Evolutionary conservation across 2,113 vertebrate genomes (phyloP), one percentile per base, ranked within the genome.

Genomic region (Stegastes partitus): DNA sequence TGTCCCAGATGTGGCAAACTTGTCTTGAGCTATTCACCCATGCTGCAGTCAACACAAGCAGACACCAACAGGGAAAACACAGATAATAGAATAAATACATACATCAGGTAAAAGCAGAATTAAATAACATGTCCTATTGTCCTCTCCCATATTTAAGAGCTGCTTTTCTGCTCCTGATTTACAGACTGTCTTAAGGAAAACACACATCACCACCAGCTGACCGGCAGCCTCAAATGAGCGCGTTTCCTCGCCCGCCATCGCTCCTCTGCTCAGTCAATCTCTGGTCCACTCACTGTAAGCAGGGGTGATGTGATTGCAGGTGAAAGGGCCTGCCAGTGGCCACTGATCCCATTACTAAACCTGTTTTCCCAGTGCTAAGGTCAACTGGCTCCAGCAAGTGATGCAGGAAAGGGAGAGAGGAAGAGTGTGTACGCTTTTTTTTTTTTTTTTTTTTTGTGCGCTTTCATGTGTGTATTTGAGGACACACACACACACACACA

Each of bases 281-380:
- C 74, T 79, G 72, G 77, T 89, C 80, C 82, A 88, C 76, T 91
- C 84, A 78, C 70, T 82, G 82, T 89, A 78, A 82, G 83, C 74
- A 74, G 44, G 75, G 68, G 65, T 85, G 83, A 89, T 87, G 77
- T 77, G 75, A 84, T 83, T 81, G 61, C 19, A 57, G 84, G 86
- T 84, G 79, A 91, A 81, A 82, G 84, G 80, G 63, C 68, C 76
- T 56, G 76, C 78, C 74, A 71, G 68, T 79, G 61, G 79, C 78
- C 68, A 86, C 84, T 89, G 84, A 91, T 87, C 88, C 87, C 81
- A 93, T 91, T 88, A 89, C 83, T 65, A 82, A 87, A 86, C 80
- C 82, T 76, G 87, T 82, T 87, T 87, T 79, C 53, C 82, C 68
- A 76, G 80, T 68, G 86, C 73, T 51, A 65, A 67, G 86, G 88